Conservation (phyloP, 2,888 invertebrate genomes). For the Campopleginae sp. region DNA sequence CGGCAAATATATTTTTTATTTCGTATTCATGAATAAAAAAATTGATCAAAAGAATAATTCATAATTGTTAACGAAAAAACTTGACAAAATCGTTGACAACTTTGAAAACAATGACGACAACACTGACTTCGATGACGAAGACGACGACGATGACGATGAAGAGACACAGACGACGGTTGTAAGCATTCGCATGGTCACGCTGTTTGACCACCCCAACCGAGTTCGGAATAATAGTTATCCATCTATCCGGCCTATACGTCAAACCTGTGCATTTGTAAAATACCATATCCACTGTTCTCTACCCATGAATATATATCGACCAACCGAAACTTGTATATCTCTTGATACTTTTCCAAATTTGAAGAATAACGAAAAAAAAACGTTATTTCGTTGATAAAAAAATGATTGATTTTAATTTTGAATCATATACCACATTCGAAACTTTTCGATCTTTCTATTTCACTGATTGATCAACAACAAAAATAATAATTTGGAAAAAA, state of each 20-base stretch:
- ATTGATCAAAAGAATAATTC: too few species aligned
- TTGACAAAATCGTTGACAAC: not conserved
- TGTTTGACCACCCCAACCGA: slow-evolving; percentile 83
- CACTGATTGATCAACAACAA: not conserved
- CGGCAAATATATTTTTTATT: not conserved
- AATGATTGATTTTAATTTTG: not conserved
- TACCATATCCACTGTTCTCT: slow-evolving; percentile 4
- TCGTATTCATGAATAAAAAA: not conserved
- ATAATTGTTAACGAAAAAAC: slow-evolving; percentile 29
- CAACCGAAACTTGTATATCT: not conserved
- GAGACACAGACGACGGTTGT: slow-evolving; percentile 66
- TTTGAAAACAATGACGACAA: slow-evolving; percentile 30
- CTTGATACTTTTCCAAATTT: not conserved
- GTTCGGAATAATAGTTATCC: slow-evolving; percentile 83
- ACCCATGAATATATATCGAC: slow-evolving; percentile 16
- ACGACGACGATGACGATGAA: slow-evolving; percentile 55
- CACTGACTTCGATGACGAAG: slow-evolving; percentile 56
- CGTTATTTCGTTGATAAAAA: not conserved
- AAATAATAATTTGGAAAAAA: not conserved
- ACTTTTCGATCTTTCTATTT: not conserved
- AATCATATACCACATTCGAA: not conserved
- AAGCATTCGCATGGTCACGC: slow-evolving; percentile 81
- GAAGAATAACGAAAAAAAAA: not conserved
- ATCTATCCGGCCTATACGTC: slow-evolving; percentile 83
- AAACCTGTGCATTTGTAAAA: slow-evolving; percentile 72